Conservation (phyloP, 2,888 invertebrate genomes). For the Calameuta idolon region DNA sequence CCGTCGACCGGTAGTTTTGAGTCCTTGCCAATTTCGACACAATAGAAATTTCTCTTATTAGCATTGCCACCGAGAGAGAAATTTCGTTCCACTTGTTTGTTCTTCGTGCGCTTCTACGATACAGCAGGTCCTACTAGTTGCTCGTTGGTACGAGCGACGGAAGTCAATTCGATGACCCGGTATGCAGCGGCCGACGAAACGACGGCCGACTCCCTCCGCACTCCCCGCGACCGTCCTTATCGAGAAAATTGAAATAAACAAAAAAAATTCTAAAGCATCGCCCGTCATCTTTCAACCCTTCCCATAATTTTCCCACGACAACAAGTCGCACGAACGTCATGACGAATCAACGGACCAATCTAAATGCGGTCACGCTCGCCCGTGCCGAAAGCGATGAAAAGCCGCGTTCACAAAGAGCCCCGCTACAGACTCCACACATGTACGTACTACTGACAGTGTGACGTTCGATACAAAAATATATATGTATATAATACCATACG, state of each 20-base stretch:
- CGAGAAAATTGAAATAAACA: background rate
- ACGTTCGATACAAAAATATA: background rate
- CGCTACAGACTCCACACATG: background rate
- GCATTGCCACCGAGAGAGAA: conserved; percentile 26
- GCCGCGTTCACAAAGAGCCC: background rate
- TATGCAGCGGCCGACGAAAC: background rate
- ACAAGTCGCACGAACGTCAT: background rate
- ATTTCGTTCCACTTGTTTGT: conserved; percentile 22
- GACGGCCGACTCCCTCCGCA: background rate
- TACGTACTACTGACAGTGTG: background rate
- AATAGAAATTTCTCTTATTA: conserved; percentile 35
- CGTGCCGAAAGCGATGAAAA: background rate
- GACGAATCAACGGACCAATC: background rate
- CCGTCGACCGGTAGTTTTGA: conserved; percentile 18
- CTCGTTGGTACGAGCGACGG: background rate
- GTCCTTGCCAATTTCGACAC: conserved; percentile 25
- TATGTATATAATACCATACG: background rate
- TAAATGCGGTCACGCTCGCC: background rate
- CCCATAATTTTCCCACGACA: background rate
- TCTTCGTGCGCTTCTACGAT: conserved; percentile 2
- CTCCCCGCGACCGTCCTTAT: background rate
- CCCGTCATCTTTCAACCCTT: background rate
- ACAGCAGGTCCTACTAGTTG: background rate
- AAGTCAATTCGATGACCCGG: background rate
- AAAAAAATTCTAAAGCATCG: background rate